Base-by-base conservation (phyloP, 2,888 invertebrate species). In the Ametastegia equiseti region DNA sequence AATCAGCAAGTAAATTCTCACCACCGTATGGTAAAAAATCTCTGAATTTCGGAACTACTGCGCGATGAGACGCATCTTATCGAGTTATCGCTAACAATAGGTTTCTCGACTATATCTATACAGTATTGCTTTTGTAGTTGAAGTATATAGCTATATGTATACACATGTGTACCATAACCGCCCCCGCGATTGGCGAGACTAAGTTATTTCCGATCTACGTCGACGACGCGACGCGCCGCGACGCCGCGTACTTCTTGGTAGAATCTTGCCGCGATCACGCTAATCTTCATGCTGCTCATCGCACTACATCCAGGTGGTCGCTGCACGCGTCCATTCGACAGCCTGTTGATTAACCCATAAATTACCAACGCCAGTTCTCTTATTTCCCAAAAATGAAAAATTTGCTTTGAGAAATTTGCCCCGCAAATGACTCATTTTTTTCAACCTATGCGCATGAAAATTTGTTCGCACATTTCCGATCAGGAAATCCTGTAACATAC, bases 171-270 rank as follows among this genome's bases (percentile, higher is more conserved):
- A 39, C 19, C 11, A 39, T 54, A 30, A 19, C 33, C 85, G 85
- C 86, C 86, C 86, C 84, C 86, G 85, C 85, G 78, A 84, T 84
- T 81, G 50, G 82, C 85, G 85, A 85, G 83, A 85, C 81, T 85
- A 80, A 69, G 83, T 86, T 86, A 86, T 87, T 87, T 87, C 86
- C 47, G 85, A 11, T 77, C 45, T 47, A 60, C 30, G 19, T 71
- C 42, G 36, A 67, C 54, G 69, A 27, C 45, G 60, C 27, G n/a
- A n/a, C n/a, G n/a, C n/a, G n/a, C n/a, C n/a, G n/a, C 78, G 30
- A 27, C 71, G 36, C 13, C 7, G 39, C 13, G 78, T 60, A 54
- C 13, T 27, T 15, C 13, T 71, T 27, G 75, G 9, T 54, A 27
- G 50, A n/a, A 75, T 50, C 36, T 75, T 45, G 54, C 36, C 45